Base-by-base conservation (phyloP, 2,113 vertebrate species). In the Plestiodon gilberti region DNA sequence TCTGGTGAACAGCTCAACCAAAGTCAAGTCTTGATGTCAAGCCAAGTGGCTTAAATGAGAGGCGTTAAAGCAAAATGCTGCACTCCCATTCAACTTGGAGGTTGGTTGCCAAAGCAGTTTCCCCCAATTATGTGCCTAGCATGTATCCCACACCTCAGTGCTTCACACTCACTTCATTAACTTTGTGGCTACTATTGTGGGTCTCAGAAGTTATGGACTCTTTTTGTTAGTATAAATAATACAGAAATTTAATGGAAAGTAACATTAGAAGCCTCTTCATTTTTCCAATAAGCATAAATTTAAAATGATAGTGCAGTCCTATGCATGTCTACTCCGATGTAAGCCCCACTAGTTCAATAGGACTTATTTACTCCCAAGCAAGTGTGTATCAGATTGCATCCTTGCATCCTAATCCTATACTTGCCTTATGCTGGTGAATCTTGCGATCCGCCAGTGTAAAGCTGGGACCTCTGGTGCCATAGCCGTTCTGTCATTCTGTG, bases 221-320 rank as follows among this genome's bases (percentile, higher is more conserved):
- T 79, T 94, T 91, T 83, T 91, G 89, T 92, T 96, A 92, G 95
- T 96, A 96, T 95, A 95, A 96, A 94, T 95, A 93, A 95, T 75
- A 83, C 90, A 93, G 94, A 87, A 90, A 92, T 92, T 94, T 90
- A 95, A 95, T 88, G 91, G 88, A 85, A 81, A 87, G 95, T 93
- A 96, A 95, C 3, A 0, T 89, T 93, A 95, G 95, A 95, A 81
- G 81, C 78, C 90, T 86, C 88, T 90, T 91, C 93, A 91, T 89
- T 91, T 94, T 93, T 94, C 94, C 92, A 93, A 93, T 94, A 92
- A 94, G 85, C 89, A 90, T 93, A 86, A 91, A 94, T n/a, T 94
- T 93, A 91, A 94, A 93, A 93, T 55, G 13, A 93, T 82, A 64
- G n/a, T n/a, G n/a, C n/a, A n/a, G n/a, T n/a, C n/a, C n/a, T n/a